Conservation (phyloP, 2,888 invertebrate species). For the Bugula neritina region DNA sequence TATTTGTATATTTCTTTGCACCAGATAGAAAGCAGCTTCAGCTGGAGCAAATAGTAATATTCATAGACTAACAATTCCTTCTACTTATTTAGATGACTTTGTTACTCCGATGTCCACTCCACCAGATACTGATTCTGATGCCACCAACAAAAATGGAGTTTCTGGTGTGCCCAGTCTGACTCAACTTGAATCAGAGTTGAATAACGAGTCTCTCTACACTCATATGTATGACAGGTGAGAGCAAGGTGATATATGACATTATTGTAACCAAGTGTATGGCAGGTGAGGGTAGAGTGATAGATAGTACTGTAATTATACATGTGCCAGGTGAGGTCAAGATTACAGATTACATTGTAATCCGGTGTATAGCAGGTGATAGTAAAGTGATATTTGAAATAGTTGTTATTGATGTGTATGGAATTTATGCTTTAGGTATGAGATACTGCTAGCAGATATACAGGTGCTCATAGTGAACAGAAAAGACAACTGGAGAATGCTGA, state of each 20-base stretch:
- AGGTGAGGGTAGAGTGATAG: conserved; percentile 34
- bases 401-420: too few relatives aligned
- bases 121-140: conserved; percentile 38
- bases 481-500: conserved; percentile 72
- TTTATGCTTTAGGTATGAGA: conserved; percentile 52
- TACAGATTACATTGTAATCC: conserved; percentile 59
- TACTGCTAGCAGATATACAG: conserved; percentile 75
- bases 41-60: too few relatives aligned
- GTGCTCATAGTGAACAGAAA: conserved; percentile 79
- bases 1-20: too few relatives aligned
- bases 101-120: conserved; percentile 55
- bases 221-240: conserved; percentile 71
- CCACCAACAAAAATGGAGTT: conserved; percentile 23
- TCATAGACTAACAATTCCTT: too few relatives aligned
- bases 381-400: not conserved
- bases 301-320: conserved; percentile 63
- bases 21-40: too few relatives aligned
- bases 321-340: conserved; percentile 63
- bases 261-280: not conserved
- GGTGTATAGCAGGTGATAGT: conserved; percentile 68
- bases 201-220: conserved; percentile 57
- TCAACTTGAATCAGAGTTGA: conserved; percentile 37
- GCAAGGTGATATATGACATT: not conserved
- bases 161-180: conserved; percentile 31
- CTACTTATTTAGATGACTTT: conserved; percentile 50